Conservation (phyloP, 2,888 invertebrate genomes). For the Amiota mariae region DNA sequence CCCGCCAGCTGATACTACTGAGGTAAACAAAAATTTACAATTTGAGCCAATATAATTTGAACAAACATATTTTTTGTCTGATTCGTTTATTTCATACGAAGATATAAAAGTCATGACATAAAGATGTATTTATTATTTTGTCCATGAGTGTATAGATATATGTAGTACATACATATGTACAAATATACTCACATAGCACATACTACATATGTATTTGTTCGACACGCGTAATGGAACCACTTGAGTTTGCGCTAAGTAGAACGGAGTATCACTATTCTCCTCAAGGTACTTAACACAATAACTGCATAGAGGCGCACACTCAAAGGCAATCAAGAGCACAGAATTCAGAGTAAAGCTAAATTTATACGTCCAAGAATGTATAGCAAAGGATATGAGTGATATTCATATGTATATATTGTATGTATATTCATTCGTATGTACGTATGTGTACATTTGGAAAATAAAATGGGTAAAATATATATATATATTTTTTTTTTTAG, state of each 20-base stretch:
- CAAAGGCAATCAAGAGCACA: constrained; percentile 28
- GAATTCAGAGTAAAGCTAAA: constrained; percentile 61
- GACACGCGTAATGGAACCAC: constrained; percentile 43
- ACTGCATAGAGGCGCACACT: constrained; percentile 28
- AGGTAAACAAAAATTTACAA: too few species aligned
- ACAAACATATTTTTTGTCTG: too few species aligned
- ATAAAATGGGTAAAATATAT: too few species aligned
- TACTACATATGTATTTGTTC: background rate
- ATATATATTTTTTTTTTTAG: too few species aligned
- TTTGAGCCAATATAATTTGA: too few species aligned
- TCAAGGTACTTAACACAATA: constrained; percentile 30
- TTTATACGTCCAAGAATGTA: constrained; percentile 37
- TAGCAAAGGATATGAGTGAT: too few species aligned
- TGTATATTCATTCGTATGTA: too few species aligned
- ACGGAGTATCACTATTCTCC: constrained; percentile 8
- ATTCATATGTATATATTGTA: background rate
- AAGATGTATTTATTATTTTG: too few species aligned
- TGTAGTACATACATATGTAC: background rate
- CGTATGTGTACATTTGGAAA: too few species aligned
- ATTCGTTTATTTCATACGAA: too few species aligned
- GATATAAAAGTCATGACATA: too few species aligned
- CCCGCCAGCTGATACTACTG: too few species aligned
- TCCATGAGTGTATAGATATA: background rate
- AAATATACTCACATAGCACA: background rate
- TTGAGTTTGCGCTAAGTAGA: constrained; percentile 65